Evolutionary conservation across 64 coral and sea anemone genomes (phyloP), one percentile per base, ranked within the genome.

Genomic region (Stylophora pistillata): DNA sequence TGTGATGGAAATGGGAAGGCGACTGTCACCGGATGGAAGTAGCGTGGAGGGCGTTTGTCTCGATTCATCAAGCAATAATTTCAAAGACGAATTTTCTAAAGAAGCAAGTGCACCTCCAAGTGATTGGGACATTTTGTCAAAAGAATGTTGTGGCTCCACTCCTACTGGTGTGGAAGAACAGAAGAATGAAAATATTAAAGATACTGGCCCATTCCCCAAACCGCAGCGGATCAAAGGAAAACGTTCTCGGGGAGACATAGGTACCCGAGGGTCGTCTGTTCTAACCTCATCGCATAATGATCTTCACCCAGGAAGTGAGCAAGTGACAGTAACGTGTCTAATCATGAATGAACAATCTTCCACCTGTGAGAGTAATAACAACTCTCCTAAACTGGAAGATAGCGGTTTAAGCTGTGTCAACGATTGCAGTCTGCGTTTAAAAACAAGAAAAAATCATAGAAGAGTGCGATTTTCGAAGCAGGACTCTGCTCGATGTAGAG

Each of bases 1-100:
- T 34, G 59, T 13, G 20, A 32, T 41, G 21, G 31, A 34, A 26
- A 84, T 84, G 80, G 61, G 31, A 69, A 84, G 37, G 41, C 80
- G 80, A 27, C 80, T 84, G 5, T 84, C 80, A 15, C 80, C 80
- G 23, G 80, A 84, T 69, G 80, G 80, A 18, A 84, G 80, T 21
- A 66, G 80, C 20, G 20, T 84, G 62, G 80, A 84, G 3, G 62
- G 31, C 11, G 80, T 53, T 53, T 25, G 80, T 84, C n/a, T 76
- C 21, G 73, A 76, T 53, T 76, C 20, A 52, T 11, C 37, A 76
- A 76, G 62, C 7, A 62, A 68, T 53, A 13, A 20, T 37, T 69
- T 53, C 47, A 7, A 3, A 14, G 61, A 55, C n/a, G 37, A 5
- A 21, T 5, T 34, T 53, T 84, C n/a, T 10, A 15, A 84, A 54